A percentile compares a stretch with the other conserved stretches of the same genome.
Evolutionary conservation across 2,113 vertebrate genomes (phyloP).

Genomic region (Mungos mungo): DNA sequence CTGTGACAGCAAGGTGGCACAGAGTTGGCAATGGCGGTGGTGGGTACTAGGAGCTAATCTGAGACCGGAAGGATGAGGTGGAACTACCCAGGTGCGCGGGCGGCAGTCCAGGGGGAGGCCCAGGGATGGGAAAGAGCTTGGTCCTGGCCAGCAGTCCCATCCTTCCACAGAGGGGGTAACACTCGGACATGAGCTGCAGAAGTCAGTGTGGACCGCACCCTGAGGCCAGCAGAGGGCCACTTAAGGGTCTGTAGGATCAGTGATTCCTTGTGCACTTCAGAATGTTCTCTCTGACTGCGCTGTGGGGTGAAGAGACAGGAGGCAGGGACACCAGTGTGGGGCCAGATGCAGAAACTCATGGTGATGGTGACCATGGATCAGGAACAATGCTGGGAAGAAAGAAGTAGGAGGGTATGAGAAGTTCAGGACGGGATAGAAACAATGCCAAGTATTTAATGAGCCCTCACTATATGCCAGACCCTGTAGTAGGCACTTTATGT

Average conservation of each 20-base stretch:
- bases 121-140: background rate
- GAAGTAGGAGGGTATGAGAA: background rate
- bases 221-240: background rate
- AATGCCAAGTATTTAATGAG: background rate
- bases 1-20: background rate
- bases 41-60: background rate
- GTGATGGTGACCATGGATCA: background rate
- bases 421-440: background rate
- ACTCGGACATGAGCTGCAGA: background rate
- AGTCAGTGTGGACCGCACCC: background rate
- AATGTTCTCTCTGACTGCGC: background rate
- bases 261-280: background rate
- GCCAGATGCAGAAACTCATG: background rate
- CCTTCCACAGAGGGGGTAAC: background rate
- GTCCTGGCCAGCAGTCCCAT: background rate
- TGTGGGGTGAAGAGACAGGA: background rate
- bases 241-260: background rate
- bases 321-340: background rate
- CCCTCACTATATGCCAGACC: background rate
- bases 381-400: background rate
- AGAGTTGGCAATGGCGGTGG: rapidly evolving
- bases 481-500: background rate
- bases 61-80: background rate
- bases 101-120: background rate
- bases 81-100: background rate